A percentile compares a stretch with the other conserved stretches of the same genome.
Conservation (phyloP, 2,797 vertebrate genomes). For the Neopelma chrysocephalum region DNA sequence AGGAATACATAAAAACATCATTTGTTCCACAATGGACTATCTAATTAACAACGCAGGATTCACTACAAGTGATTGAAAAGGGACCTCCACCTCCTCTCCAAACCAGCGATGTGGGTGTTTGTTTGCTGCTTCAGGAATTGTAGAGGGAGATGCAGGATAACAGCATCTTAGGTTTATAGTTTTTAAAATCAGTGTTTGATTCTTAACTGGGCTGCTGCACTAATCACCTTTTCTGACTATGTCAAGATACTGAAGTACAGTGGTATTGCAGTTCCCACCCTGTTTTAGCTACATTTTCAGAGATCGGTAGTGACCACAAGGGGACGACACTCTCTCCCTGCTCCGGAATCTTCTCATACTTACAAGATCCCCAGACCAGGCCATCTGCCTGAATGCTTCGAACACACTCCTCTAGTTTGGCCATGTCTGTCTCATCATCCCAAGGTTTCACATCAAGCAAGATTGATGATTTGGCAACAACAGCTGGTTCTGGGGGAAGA, state of each 20-base stretch:
- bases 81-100: accelerated
- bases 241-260: neutral
- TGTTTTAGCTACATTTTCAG: neutral
- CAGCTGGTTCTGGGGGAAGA: conserved; percentile 81
- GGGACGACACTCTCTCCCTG: neutral
- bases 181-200: neutral
- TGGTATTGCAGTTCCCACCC: accelerated
- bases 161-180: accelerated
- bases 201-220: neutral
- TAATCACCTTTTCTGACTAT: neutral
- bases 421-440: conserved; percentile 98
- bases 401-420: conserved; percentile 91
- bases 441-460: conserved; percentile 92
- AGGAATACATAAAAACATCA: neutral
- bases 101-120: neutral
- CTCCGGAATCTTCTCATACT: conserved; percentile 55
- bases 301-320: neutral
- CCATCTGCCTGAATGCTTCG: conserved; percentile 91
- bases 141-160: neutral
- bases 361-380: conserved; percentile 95
- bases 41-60: neutral
- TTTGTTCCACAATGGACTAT: neutral
- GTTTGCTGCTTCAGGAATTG: neutral
- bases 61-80: neutral
- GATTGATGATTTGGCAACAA: conserved; percentile 92